Conservation (phyloP, 2,797 vertebrate species). For the Acestrorhynchus altus region DNA sequence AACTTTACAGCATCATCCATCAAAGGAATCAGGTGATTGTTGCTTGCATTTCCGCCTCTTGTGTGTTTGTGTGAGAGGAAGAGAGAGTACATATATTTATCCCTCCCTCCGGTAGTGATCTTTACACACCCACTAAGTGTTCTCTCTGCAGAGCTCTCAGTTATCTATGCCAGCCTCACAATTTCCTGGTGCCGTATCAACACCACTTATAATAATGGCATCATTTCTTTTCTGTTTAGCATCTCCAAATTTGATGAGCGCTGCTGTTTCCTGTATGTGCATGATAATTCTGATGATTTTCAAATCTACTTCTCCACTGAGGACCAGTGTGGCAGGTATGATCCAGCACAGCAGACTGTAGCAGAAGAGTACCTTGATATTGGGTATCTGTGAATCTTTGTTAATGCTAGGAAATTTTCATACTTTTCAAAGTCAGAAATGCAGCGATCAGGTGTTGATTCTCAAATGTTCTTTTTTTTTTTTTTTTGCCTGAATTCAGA, state of each 20-base stretch:
- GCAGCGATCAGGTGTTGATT: too few relatives aligned
- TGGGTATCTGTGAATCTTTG: too few relatives aligned
- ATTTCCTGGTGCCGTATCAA: too few relatives aligned
- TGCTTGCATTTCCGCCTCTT: not conserved
- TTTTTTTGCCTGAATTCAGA: too few relatives aligned
- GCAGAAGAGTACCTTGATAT: not conserved
- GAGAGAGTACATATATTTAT: not conserved
- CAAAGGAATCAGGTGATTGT: conserved; percentile 92
- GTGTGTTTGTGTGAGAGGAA: not conserved
- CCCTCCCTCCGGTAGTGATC: not conserved
- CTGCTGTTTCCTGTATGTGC: conserved; percentile 95
- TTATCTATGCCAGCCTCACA: not conserved
- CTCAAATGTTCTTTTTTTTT: too few relatives aligned
- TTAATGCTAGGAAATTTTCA: too few relatives aligned
- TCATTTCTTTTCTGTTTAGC: conserved; percentile 66
- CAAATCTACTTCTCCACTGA: conserved; percentile 97
- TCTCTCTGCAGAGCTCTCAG: not conserved
- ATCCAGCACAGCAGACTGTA: not conserved
- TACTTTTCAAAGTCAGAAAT: too few relatives aligned
- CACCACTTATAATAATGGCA: not conserved
- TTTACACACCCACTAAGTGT: conserved; percentile 2
- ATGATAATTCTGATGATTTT: conserved; percentile 95
- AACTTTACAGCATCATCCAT: conserved; percentile 93
- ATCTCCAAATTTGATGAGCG: conserved; percentile 96
- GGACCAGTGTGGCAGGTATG: conserved; percentile 91